Percentiles rank a stretch among this genome's conserved stretches.
Evolutionary conservation across 2,113 vertebrate genomes (phyloP).

Genomic region (Bambusicola thoracicus): DNA sequence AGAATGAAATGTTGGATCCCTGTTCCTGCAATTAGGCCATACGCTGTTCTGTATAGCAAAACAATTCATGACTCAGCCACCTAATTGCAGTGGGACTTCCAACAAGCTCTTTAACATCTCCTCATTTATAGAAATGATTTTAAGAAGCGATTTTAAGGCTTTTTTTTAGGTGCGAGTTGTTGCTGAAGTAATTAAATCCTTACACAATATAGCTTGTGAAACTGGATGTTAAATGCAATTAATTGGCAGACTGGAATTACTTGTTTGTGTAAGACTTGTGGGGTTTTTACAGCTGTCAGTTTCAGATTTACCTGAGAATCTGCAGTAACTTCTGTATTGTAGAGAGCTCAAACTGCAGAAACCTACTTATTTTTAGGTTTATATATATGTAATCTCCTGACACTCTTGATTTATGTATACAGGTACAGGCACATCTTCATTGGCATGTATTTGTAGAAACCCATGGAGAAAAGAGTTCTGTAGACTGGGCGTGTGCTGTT

Average conservation of each 20-base stretch:
- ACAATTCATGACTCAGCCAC: constrained; percentile 51
- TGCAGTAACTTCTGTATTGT: background rate
- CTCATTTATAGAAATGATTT: constrained; percentile 19
- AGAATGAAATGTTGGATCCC: constrained; percentile 35
- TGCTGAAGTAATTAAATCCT: constrained; percentile 46
- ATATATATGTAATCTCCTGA: background rate
- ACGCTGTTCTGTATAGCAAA: constrained; percentile 12
- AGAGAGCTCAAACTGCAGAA: background rate
- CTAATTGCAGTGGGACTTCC: constrained; percentile 49
- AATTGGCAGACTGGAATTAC: constrained; percentile 12
- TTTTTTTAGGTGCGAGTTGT: background rate
- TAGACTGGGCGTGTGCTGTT: background rate
- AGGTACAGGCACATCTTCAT: background rate
- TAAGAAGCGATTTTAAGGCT: background rate
- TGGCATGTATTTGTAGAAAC: background rate
- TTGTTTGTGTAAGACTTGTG: background rate
- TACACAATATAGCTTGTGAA: constrained; percentile 25
- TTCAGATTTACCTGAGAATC: background rate
- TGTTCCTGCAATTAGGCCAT: constrained; percentile 38
- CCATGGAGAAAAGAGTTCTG: background rate
- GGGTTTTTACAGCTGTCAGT: background rate
- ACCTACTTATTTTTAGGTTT: background rate
- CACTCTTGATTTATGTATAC: background rate
- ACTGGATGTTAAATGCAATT: constrained; percentile 44
- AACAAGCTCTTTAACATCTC: constrained; percentile 27